Percentiles rank a stretch among this genome's conserved stretches.
Evolutionary conservation across 2,797 vertebrate genomes (phyloP).

Genomic region (Takifugu ocellatus): DNA sequence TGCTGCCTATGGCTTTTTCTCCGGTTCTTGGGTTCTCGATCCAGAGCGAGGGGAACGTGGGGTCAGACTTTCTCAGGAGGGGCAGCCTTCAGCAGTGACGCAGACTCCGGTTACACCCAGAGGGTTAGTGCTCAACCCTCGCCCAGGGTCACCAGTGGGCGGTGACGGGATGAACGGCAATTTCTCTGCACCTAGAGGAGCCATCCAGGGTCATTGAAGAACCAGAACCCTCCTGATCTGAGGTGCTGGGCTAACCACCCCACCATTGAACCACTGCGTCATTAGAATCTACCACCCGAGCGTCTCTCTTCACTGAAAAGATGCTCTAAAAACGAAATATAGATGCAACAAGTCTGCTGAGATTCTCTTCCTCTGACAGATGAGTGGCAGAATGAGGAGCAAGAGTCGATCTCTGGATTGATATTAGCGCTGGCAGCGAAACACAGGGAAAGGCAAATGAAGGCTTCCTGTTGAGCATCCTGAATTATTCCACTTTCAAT

Average conservation of each 20-base stretch:
- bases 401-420: not conserved
- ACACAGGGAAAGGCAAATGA: not conserved
- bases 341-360: not conserved
- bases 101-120: not conserved
- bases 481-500: conserved; percentile 5
- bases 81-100: not conserved
- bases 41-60: not conserved
- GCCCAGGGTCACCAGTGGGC: not conserved
- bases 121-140: not conserved
- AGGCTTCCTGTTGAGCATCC: conserved; percentile 1
- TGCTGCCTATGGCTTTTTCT: no score
- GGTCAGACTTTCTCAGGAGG: not conserved
- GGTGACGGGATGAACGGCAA: not conserved
- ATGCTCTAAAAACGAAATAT: no score
- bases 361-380: conserved; percentile 13
- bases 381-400: conserved; percentile 33
- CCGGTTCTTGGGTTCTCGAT: not conserved
- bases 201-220: no score
- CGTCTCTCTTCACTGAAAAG: conserved; percentile 11
- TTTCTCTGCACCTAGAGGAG: no score
- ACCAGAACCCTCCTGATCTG: no score
- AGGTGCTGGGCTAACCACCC: no score
- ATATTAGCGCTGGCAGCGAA: conserved; percentile 2
- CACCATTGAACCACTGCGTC: no score
- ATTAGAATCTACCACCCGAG: not conserved